Evolutionary conservation across 2,113 vertebrate genomes (phyloP), one percentile per base, ranked within the genome.

Genomic region (Ramphastos sulfuratus): DNA sequence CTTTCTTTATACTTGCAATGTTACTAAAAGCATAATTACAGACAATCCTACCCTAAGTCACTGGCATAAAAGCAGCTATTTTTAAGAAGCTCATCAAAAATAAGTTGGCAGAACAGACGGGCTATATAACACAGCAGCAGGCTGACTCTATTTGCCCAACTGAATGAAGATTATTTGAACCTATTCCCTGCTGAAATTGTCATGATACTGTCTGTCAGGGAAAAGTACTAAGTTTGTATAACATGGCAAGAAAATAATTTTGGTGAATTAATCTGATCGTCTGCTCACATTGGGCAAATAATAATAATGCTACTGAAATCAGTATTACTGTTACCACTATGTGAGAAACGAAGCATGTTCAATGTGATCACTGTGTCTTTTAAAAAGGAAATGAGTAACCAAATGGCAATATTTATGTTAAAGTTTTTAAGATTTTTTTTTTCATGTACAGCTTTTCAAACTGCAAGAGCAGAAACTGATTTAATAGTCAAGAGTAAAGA

Each of bases 11-110:
- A 95, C 88, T 97, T 95, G 84, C 90, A 93, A 81, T 86, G 69
- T 93, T 97, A 96, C 95, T 97, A 94, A 93, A 91, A 93, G 94
- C 78, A 96, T 96, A 97, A 97, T 97, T 97, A 94, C 74, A 91
- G 95, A 95, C 92, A 96, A 96, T 95, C 87, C 92, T 92, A 95
- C 89, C 95, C 90, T 58, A 94, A 96, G 82, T 95, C 84, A 74
- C 52, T 76, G 78, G 87, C 85, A 94, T 92, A 97, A 97, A 96
- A 93, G 66, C 60, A 90, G 58, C 69, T 82, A 95, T 92, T 91
- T 95, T 90, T 90, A 94, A 95, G 91, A 74, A 95, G 81, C 81
- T 91, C 93, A 87, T 95, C 42, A 94, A 94, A 96, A 96, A 94
- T 94, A 93, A 96, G 91, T 87, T 97, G 92, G 87, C 58, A 91